Evolutionary conservation across 2,888 invertebrate species (phyloP), one percentile per base, ranked within the genome.

Genomic region (Xestia rhomboidea): DNA sequence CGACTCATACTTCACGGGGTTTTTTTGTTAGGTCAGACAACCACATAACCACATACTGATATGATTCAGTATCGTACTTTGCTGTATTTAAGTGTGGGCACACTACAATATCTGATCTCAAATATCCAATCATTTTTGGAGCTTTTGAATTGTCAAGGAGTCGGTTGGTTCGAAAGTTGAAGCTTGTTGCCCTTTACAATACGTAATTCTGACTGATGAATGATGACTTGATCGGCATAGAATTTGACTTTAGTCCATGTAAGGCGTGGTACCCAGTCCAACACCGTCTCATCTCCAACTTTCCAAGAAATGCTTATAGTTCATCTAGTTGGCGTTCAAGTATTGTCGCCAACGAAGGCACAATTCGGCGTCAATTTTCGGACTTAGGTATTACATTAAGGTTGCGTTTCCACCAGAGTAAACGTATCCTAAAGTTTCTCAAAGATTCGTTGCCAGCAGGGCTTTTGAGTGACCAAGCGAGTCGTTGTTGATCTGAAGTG

Each of bases 51-150:
- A 71, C 41, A 68, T 69, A 44, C 54, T 6, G 18, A 41, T 71
- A 51, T 74, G 84, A 82, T 79, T 74, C 57, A 74, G 24, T 41
- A 10, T 13, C n/a, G 34, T 69, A n/a, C 6, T 51, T 1, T 27
- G 7, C 21, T 11, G 24, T 15, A 72, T 4, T 69, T 38, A 38
- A 27, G 27, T 30, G 27, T 57, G 7, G 15, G 0, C 30, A 5
- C 10, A 60, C 4, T 18, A 44, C 30, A 34, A 34, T 34, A 21
- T 7, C 18, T 27, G 54, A 34, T 15, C n/a, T 71, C 21, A 0
- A 46, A 34, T 34, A 34, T 34, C 34, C 34, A 34, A 34, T 34
- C 34, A 34, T 34, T 34, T 34, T 34, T 8, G 27, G 6, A 8
- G 1, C 27, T 30, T 60, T 5, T 27, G 57, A 57, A 54, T n/a